Conservation (phyloP, 1,140 invertebrate genomes). For the Drosophila ercepeae region DNA sequence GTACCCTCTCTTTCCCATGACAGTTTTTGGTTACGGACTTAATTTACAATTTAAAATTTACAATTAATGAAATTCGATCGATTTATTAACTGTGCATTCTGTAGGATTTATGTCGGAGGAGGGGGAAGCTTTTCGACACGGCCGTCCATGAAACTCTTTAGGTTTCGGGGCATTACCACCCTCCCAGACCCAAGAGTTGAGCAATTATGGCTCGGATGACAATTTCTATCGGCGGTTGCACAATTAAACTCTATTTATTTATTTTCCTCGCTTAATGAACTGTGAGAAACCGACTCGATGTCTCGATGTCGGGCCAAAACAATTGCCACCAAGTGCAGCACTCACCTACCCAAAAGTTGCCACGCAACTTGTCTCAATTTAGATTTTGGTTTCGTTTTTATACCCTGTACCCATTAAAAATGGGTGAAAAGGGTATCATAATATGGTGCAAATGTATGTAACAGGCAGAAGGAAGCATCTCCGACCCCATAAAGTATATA, state of each 20-base stretch:
- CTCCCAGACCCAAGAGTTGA: neutral
- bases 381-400: slow-evolving; percentile 23
- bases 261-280: slow-evolving; percentile 74
- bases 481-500: too few relatives aligned
- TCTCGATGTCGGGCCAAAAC: slow-evolving; percentile 36
- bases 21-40: too few relatives aligned
- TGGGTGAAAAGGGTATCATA: too few relatives aligned
- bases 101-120: slow-evolving; percentile 28
- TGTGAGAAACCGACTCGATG: slow-evolving; percentile 63
- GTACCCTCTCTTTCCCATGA: too few relatives aligned
- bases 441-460: too few relatives aligned
- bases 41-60: slow-evolving; percentile 56
- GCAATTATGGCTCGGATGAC: slow-evolving; percentile 47
- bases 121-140: neutral
- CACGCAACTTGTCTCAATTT: slow-evolving; percentile 45
- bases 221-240: slow-evolving; percentile 69
- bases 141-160: slow-evolving; percentile 79
- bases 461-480: too few relatives aligned
- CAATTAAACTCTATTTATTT: slow-evolving; percentile 77
- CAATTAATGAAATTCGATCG: slow-evolving; percentile 83
- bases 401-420: too few relatives aligned
- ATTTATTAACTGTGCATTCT: slow-evolving; percentile 80
- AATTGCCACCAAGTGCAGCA: slow-evolving; percentile 38
- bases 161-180: slow-evolving; percentile 46
- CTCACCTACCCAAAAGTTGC: slow-evolving; percentile 34